Evolutionary conservation across 1,140 invertebrate genomes (phyloP).

Genomic region (Anastrepha ludens): DNA sequence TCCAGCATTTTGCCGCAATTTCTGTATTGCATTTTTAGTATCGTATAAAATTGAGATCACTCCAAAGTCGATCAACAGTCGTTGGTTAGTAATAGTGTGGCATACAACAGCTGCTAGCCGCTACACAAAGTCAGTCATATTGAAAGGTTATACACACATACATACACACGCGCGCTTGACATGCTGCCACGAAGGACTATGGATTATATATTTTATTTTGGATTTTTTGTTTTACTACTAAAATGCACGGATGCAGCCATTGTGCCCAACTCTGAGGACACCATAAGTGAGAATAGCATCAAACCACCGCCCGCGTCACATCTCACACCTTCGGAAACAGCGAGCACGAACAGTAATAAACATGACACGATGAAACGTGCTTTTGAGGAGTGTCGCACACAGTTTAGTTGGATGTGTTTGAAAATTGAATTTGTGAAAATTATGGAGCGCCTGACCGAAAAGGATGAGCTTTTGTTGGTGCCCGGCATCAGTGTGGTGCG

Average conservation of each 20-base stretch:
- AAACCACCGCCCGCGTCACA: constrained; percentile 52
- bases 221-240: constrained; percentile 66
- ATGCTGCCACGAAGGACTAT: constrained; percentile 68
- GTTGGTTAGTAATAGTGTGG: neutral
- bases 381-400: constrained; percentile 79
- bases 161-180: neutral
- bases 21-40: constrained; percentile 39
- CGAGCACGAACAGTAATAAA: constrained; percentile 7
- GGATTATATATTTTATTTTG: constrained; percentile 69
- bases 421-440: constrained; percentile 87
- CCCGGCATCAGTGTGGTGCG: constrained; percentile 84
- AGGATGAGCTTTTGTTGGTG: constrained; percentile 75
- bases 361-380: constrained; percentile 54
- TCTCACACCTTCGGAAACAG: constrained; percentile 55
- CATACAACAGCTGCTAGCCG: neutral
- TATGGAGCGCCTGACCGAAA: constrained; percentile 81
- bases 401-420: constrained; percentile 84
- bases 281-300: constrained; percentile 54
- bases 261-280: constrained; percentile 55
- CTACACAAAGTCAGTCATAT: neutral
- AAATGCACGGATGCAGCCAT: constrained; percentile 65
- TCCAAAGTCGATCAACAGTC: constrained; percentile 53
- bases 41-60: constrained; percentile 56
- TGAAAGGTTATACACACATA: neutral
- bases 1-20: constrained; percentile 17